Evolutionary conservation across 2,113 vertebrate species (phyloP), one percentile per base, ranked within the genome.

Genomic region (Cinclus mexicanus): DNA sequence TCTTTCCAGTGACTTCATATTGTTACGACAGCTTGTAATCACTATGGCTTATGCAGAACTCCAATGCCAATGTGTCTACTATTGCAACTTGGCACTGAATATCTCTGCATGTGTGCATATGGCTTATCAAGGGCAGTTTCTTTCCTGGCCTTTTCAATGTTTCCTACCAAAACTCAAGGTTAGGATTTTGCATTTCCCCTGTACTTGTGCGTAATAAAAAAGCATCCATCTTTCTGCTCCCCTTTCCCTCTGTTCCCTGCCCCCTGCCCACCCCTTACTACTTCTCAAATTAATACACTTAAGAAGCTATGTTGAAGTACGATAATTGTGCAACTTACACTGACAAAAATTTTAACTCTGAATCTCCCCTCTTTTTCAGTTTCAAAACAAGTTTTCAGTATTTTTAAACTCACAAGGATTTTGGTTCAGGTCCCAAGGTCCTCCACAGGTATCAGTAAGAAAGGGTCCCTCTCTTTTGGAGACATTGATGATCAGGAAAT

Each of bases 221-320:
- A 46, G 12, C 3, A 72, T 21, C 35, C 26, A 7, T 35, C 23
- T 11, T 77, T 72, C 55, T 74, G 17, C 9, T 26, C 4, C 29
- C 14, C 10, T 6, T 46, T 78, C 83, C 37, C 56, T 64, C 15
- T 3, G 10, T 65, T 52, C 17, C 26, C 3, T 8, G 22, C 9
- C 14, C 11, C 9, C 10, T 22, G 25, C 6, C 17, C 25, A 28
- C 5, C 12, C 31, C 0, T 2, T 11, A 23, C 14, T 63, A n/a
- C 17, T 53, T 22, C 33, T 83, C 23, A 67, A 61, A 78, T 47
- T 15, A 90, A 44, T 22, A 24, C 24, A 10, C 22, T 52, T 60
- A 37, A 59, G 37, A 74, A 89, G 67, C 16, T 22, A 12, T 3
- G 5, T 2, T n/a, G 31, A 83, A 71, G 19, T 22, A 39, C 35